Base-by-base conservation (phyloP, 2,113 vertebrate species). In the Pleuronectes platessa region DNA sequence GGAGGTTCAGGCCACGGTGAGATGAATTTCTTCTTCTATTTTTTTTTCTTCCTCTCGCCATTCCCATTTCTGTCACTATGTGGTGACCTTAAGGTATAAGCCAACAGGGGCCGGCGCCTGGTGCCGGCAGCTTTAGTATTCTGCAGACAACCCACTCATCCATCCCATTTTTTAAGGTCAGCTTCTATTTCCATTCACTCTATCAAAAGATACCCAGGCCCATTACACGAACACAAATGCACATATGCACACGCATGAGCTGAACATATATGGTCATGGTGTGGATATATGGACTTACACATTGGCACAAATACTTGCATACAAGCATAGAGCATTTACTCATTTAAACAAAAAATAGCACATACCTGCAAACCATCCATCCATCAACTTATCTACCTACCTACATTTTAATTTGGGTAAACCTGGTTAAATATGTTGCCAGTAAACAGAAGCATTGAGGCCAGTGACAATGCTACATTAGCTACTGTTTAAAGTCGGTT, bases 111-210 rank as follows among this genome's bases (percentile, higher is more conserved):
- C 83, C 20, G 51, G 65, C 49, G 78, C 51, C 61, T 63, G 61
- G 79, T 76, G 68, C 70, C 9, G 62, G 79, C 75, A 66, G 74
- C 78, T 89, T 93, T 92, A 91, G 83, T 87, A 93, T 94, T 92
- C 91, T 71, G 77, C 77, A 71, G 80, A 35, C 86, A 78, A 68
- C 68, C 63, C 69, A 65, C 81, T 86, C 90, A 94, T 94, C 91
- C 91, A 91, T 95, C 93, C 92, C 85, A 86, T 85, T 92, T n/a
- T 88, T 90, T 94, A 95, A 95, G 94, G 94, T 95, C 93, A 90
- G 73, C 79, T 82, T 85, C 90, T 87, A 91, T 93, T 93, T 92
- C 79, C 74, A 90, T 79, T 89, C 90, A 89, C 90, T 91, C 90
- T 83, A 87, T 93, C 89, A 92, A 89, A 90, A 86, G 62, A 83